A percentile compares a stretch with the other conserved stretches of the same genome.
phyloP scores from a whole-genome alignment of 2,888 invertebrate genomes.

The Heliconius charithonia region DNA sequence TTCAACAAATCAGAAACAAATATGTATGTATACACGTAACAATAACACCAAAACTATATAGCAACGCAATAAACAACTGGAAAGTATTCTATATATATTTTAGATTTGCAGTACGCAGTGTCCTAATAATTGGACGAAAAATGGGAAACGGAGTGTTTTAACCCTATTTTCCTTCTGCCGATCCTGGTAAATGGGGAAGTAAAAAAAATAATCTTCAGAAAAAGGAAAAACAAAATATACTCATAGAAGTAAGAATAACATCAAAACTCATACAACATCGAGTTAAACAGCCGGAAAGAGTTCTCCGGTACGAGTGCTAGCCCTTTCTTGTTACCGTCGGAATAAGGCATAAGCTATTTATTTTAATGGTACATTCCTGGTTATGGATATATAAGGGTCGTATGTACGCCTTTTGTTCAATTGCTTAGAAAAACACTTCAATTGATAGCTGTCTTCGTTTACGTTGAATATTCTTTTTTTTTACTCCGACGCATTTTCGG shows the following conservation, averaged over 20 bases:
- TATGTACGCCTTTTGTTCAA: conserved; percentile 9
- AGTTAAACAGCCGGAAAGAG: conserved; percentile 15
- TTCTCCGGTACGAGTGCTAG: conserved; percentile 28
- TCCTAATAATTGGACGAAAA: too few species aligned
- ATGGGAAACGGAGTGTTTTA: too few species aligned
- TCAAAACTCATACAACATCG: neutral
- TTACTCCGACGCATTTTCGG: too few species aligned
- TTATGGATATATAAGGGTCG: conserved; percentile 7
- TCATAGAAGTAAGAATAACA: neutral
- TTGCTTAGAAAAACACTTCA: conserved; percentile 21
- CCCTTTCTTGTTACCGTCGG: conserved; percentile 37
- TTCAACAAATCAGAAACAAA: neutral
- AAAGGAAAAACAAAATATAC: too few species aligned
- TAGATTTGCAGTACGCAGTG: too few species aligned
- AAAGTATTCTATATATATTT: too few species aligned
- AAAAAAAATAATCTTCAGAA: neutral
- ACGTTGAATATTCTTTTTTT: neutral
- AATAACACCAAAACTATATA: neutral
- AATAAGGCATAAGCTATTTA: conserved; percentile 21
- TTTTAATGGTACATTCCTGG: conserved; percentile 30
- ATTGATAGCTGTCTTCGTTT: conserved; percentile 1
- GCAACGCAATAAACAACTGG: too few species aligned
- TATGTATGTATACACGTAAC: neutral
- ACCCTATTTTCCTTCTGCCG: too few species aligned
- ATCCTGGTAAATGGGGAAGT: too few species aligned